Evolutionary conservation across 2,888 invertebrate genomes (phyloP).

Genomic region (Abrostola tripartita): DNA sequence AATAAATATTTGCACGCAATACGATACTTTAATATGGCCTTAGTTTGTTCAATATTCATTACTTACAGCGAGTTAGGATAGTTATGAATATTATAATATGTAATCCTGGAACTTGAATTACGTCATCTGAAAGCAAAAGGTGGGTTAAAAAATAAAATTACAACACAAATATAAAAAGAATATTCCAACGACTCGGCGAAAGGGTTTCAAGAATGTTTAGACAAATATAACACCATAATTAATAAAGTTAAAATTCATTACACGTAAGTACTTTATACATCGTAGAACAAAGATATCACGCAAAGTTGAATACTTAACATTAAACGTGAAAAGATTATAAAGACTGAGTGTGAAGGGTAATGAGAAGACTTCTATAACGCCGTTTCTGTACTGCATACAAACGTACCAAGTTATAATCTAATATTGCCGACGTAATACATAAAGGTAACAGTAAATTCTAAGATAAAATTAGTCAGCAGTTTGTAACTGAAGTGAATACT

Average conservation of each 20-base stretch:
- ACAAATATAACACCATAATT: slow-evolving; percentile 22
- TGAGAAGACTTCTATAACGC: slow-evolving; percentile 20
- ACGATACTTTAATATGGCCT: no score
- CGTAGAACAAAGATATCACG: slow-evolving; percentile 35
- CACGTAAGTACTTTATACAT: slow-evolving; percentile 34
- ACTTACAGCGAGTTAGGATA: no score
- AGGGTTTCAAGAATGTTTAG: neutral
- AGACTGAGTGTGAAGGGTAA: slow-evolving; percentile 35
- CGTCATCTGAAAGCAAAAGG: neutral
- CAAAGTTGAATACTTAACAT: slow-evolving; percentile 46
- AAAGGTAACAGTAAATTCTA: slow-evolving; percentile 40
- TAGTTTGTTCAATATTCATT: no score
- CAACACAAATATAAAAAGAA: neutral
- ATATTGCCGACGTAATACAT: slow-evolving; percentile 28
- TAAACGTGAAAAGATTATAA: slow-evolving; percentile 53
- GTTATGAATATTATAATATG: no score
- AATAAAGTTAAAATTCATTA: slow-evolving; percentile 35
- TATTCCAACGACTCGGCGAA: neutral
- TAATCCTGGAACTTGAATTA: no score
- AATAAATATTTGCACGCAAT: no score
- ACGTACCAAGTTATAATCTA: slow-evolving; percentile 31
- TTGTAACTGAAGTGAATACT: slow-evolving; percentile 50
- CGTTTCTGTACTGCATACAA: slow-evolving; percentile 22
- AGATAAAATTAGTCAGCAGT: slow-evolving; percentile 52
- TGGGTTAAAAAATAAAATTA: slow-evolving; percentile 11